Evolutionary conservation across 2,888 invertebrate genomes (phyloP).

Genomic region (Mythimna pallens): DNA sequence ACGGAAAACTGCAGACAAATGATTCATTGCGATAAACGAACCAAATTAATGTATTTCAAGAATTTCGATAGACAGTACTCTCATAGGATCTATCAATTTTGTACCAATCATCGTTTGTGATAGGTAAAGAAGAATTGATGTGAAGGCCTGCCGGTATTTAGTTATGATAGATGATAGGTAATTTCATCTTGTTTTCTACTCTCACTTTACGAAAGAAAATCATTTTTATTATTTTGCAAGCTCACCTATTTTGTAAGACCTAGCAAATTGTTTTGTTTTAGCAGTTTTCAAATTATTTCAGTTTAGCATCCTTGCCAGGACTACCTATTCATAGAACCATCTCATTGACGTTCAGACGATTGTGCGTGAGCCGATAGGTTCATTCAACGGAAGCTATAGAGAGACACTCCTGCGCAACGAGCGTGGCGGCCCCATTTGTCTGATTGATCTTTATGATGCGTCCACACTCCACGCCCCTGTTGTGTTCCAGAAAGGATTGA

Average conservation of each 20-base stretch:
- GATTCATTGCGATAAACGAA: slow-evolving; percentile 54
- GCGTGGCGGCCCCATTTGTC: slow-evolving; percentile 89
- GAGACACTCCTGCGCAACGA: slow-evolving; percentile 87
- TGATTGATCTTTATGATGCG: slow-evolving; percentile 89
- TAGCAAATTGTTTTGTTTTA: not conserved
- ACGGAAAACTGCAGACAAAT: slow-evolving; percentile 66
- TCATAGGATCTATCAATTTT: slow-evolving; percentile 5
- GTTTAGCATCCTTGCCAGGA: not conserved
- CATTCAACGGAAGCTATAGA: slow-evolving; percentile 81
- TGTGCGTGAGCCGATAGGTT: slow-evolving; percentile 58
- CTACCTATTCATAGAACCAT: slow-evolving; percentile 2
- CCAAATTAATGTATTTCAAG: slow-evolving; percentile 38
- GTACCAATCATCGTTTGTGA: not conserved
- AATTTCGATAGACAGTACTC: slow-evolving; percentile 28
- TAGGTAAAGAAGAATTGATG: not conserved
- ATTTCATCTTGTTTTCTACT: not conserved
- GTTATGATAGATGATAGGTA: too few relatives aligned
- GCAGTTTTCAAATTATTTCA: not conserved
- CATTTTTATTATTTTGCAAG: not conserved
- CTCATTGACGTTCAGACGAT: slow-evolving; percentile 35
- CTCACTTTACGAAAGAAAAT: too few relatives aligned
- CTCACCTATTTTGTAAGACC: not conserved
- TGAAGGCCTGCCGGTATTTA: not conserved
- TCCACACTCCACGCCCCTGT: slow-evolving; percentile 79
- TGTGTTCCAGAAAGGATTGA: slow-evolving; percentile 72